These are phyloP conservation scores for Regulus satrapa DNA, from an alignment of 2,113 vertebrate species.

Conservation along the genomic window DNA sequence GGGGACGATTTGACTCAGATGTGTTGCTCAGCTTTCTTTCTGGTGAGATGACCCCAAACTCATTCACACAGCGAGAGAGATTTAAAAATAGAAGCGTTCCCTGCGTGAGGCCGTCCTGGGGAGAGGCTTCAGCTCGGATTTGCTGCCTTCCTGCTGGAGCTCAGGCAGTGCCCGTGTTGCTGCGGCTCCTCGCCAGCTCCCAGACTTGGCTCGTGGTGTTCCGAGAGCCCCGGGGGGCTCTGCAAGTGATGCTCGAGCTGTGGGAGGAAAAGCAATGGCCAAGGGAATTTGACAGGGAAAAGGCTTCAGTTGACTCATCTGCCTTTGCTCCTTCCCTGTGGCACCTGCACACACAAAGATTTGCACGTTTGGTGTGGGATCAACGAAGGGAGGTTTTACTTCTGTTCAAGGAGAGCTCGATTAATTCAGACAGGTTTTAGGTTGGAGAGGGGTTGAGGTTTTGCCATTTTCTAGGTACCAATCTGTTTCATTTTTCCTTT, in stretches of 20 bases:
- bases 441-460: neutral
- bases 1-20: neutral
- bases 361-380: neutral
- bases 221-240: neutral
- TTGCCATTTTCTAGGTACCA: neutral
- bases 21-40: neutral
- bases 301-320: neutral
- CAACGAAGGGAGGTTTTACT: neutral
- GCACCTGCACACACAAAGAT: neutral
- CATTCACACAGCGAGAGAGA: neutral
- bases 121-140: neutral
- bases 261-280: neutral
- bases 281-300: neutral
- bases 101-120: neutral
- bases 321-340: neutral
- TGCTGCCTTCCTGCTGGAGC: neutral
- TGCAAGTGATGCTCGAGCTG: neutral
- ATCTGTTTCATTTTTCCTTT: neutral
- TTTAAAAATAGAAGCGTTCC: neutral
- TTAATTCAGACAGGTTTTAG: neutral
- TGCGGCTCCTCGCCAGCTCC: neutral
- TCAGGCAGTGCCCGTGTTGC: neutral
- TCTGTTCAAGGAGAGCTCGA: fast-evolving
- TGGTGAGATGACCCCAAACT: neutral
- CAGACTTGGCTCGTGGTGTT: neutral